A percentile compares a stretch with the other conserved stretches of the same genome.
phyloP scores from a whole-genome alignment of 2,113 vertebrate genomes.

The Erythrocercus mccallii region DNA sequence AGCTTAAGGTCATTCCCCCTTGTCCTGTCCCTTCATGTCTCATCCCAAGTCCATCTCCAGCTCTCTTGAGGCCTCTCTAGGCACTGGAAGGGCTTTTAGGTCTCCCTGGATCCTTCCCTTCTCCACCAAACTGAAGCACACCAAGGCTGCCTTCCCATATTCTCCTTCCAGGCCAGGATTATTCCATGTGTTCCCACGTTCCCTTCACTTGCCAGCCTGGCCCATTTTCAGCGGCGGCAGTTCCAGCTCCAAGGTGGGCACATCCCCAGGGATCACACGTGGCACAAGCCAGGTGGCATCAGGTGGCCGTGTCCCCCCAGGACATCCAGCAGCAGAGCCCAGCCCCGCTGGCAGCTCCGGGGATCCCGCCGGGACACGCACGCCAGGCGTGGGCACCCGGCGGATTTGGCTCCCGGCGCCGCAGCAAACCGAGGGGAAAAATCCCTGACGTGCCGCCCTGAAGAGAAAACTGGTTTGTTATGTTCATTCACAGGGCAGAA shows the following conservation, averaged over 20 bases:
- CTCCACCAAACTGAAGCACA: not conserved
- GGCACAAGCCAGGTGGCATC: not conserved
- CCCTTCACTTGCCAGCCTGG: rapidly evolving
- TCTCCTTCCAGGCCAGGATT: not conserved
- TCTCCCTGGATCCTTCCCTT: not conserved
- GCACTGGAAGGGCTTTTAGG: rapidly evolving
- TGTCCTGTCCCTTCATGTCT: not conserved
- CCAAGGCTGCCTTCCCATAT: not conserved
- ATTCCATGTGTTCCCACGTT: rapidly evolving
- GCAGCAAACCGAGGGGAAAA: not conserved
- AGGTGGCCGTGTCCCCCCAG: rapidly evolving
- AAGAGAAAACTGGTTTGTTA: not conserved
- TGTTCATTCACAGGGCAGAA: not conserved
- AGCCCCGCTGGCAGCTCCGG: rapidly evolving
- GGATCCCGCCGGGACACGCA: not conserved
- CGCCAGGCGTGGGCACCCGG: not conserved
- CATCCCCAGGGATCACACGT: rapidly evolving
- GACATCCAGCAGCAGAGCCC: not conserved
- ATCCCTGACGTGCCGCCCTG: not conserved
- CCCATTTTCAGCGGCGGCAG: rapidly evolving
- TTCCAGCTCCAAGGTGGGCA: not conserved
- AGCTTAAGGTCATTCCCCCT: not conserved
- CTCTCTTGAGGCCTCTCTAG: not conserved
- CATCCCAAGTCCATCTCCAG: not conserved
- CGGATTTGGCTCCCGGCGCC: rapidly evolving